A percentile compares a stretch with the other conserved stretches of the same genome.
Evolutionary conservation across 92 coral and sea anemone genomes (phyloP).

Genomic region (Phenganax subtilis): DNA sequence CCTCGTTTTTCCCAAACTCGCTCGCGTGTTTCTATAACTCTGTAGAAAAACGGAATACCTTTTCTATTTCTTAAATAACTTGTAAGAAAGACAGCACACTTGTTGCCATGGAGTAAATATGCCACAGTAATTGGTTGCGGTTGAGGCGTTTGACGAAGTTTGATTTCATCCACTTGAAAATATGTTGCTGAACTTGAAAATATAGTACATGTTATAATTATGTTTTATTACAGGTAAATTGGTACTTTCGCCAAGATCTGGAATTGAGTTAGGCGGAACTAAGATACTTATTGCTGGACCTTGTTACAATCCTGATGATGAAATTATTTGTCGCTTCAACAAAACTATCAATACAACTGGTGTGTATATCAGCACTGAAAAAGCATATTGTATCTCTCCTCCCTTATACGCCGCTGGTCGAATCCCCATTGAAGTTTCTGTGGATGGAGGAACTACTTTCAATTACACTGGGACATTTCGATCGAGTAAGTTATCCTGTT

Average conservation of each 20-base stretch:
- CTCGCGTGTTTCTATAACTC: too few species aligned
- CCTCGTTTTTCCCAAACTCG: too few species aligned
- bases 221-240: not conserved
- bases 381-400: constrained; percentile 65
- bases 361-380: constrained; percentile 44
- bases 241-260: constrained; percentile 27
- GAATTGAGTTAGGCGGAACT: constrained; percentile 48
- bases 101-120: too few species aligned
- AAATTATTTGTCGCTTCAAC: constrained; percentile 64
- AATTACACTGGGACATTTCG: constrained; percentile 53
- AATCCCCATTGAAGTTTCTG: constrained; percentile 55
- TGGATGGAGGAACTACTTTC: constrained; percentile 65
- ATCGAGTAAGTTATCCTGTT: constrained; percentile 48
- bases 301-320: constrained; percentile 47
- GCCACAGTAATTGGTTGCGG: too few species aligned
- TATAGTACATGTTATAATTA: too few species aligned
- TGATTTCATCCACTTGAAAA: too few species aligned
- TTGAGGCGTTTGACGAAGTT: too few species aligned
- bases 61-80: not conserved
- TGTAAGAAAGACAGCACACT: too few species aligned
- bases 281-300: constrained; percentile 44
- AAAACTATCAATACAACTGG: constrained; percentile 46
- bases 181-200: too few species aligned
- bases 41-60: too few species aligned
- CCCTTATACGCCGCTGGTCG: constrained; percentile 61